Evolutionary conservation across 2,797 vertebrate species (phyloP).

Genomic region (Dicrostonyx torquatus): DNA sequence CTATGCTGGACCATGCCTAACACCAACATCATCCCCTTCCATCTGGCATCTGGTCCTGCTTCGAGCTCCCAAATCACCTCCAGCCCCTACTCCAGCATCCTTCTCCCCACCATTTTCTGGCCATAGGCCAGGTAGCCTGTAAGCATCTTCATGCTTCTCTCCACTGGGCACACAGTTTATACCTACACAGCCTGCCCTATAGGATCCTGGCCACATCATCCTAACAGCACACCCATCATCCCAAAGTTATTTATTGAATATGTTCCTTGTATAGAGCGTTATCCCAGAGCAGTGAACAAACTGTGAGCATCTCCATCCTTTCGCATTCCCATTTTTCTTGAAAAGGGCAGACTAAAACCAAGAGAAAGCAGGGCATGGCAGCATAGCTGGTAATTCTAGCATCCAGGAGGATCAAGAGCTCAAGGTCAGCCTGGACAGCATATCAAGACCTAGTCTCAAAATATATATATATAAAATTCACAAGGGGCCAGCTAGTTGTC

Average conservation of each 20-base stretch:
- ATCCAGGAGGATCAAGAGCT: background rate
- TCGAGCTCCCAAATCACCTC: background rate
- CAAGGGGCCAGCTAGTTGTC: background rate
- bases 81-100: background rate
- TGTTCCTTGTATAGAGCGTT: background rate
- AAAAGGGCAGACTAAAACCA: background rate
- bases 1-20: background rate
- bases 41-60: background rate
- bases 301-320: background rate
- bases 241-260: background rate
- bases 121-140: accelerated
- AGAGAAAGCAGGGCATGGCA: background rate
- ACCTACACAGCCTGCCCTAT: background rate
- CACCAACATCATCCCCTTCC: background rate
- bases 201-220: background rate
- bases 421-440: background rate
- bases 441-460: background rate
- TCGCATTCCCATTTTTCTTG: background rate
- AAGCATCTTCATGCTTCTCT: background rate
- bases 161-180: background rate
- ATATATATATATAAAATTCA: background rate
- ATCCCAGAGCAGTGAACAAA: background rate
- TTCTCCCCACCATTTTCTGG: background rate
- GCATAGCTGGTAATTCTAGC: background rate
- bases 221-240: background rate